Evolutionary conservation across 2,113 vertebrate species (phyloP), one percentile per base, ranked within the genome.

Genomic region (Oreochromis niloticus): DNA sequence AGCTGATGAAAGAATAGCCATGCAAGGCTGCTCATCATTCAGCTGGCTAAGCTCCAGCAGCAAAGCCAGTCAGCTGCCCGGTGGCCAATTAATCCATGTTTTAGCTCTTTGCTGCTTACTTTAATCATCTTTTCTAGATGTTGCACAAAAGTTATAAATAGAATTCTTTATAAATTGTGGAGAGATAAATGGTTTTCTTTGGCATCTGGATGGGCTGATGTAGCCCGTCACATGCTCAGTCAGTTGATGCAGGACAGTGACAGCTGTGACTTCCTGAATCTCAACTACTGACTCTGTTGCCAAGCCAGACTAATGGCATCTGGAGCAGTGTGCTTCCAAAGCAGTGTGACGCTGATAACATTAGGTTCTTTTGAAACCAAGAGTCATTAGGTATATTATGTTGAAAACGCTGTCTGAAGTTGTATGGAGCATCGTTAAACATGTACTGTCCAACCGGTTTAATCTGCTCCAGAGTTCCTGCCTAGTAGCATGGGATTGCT

Each of bases 241-340:
- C 80, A 88, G 87, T 90, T 93, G 93, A 93, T 93, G 90, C 80
- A 87, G 84, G 55, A 87, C 85, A 84, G 81, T 55, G 90, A 92
- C 94, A 94, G 91, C 89, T 94, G 93, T 87, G 88, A 91, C 89
- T 94, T 93, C 92, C 91, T 94, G 85, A 91, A 91, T 91, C 88
- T 83, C 80, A 91, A 91, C 81, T 85, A 80, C 80, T 84, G 82
- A 87, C 56, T 41, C 57, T 78, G 66, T 56, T 94, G 89, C 92
- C 94, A 92, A 94, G 82, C 87, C 87, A 81, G 63, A 90, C 85
- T 91, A 88, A 91, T 92, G 89, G 54, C 92, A 93, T 88, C 91
- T 91, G 91, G 71, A 91, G 54, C 52, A 73, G 16, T 78, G 63
- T 84, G 43, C 68, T 82, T 90, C 84, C 84, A 56, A 71, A 91